Conservation (phyloP, 2,888 invertebrate genomes). For the Erannis defoliaria region DNA sequence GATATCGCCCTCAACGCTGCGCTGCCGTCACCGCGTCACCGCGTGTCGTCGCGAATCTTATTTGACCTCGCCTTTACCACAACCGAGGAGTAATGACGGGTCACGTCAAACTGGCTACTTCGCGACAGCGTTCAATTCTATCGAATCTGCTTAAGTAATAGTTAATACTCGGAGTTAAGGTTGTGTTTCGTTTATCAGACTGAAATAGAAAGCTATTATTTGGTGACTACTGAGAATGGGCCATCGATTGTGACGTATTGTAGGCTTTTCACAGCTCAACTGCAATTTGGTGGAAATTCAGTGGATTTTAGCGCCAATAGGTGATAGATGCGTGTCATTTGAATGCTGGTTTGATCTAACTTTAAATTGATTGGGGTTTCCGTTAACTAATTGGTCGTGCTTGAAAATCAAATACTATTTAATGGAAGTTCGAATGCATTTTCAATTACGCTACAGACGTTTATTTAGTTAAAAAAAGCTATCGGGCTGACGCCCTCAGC, state of each 20-base stretch:
- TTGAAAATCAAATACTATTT: not conserved
- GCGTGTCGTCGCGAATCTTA: too few relatives aligned
- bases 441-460: too few relatives aligned
- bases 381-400: constrained; percentile 14
- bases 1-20: not conserved
- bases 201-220: constrained; percentile 61
- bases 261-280: constrained; percentile 74
- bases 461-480: too few relatives aligned
- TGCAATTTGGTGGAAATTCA: constrained; percentile 61
- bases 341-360: constrained; percentile 26
- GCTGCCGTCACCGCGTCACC: not conserved
- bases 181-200: constrained; percentile 45
- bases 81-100: constrained; percentile 47
- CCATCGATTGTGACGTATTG: constrained; percentile 81
- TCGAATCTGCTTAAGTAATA: constrained; percentile 39
- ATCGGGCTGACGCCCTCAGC: too few relatives aligned
- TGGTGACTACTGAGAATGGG: constrained; percentile 77
- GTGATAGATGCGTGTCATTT: constrained; percentile 32
- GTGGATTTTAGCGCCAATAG: constrained; percentile 49
- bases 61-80: constrained; percentile 4
- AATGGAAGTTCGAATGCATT: not conserved
- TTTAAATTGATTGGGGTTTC: constrained; percentile 26
- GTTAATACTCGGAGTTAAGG: constrained; percentile 46
- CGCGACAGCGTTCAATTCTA: constrained; percentile 51
- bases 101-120: constrained; percentile 58